These are phyloP conservation scores for Sturnus vulgaris DNA, from an alignment of 2,113 vertebrate species.

Conservation along the genomic window DNA sequence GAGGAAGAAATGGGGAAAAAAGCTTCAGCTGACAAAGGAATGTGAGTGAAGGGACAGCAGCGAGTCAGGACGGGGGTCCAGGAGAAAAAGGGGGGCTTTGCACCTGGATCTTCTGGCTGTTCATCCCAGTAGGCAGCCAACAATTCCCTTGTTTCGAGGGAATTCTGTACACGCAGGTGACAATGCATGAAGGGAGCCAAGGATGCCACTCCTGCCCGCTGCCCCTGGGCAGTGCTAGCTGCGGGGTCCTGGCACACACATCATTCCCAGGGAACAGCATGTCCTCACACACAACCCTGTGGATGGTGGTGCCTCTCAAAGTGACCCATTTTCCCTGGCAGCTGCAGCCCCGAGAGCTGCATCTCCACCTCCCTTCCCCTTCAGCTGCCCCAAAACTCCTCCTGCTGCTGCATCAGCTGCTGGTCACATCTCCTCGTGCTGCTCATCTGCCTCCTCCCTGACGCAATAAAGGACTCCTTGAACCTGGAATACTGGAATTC, in stretches of 20 bases:
- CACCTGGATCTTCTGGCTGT: fast-evolving
- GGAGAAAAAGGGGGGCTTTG: background rate
- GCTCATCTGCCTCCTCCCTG: background rate
- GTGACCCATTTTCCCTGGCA: background rate
- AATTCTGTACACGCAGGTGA: background rate
- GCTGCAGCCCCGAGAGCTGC: background rate
- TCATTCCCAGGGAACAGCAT: background rate
- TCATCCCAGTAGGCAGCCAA: too few relatives aligned
- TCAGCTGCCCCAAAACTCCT: background rate
- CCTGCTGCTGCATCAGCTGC: background rate
- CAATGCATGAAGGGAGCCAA: fast-evolving
- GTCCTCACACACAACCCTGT: fast-evolving
- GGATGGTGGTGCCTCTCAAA: background rate
- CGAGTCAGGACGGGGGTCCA: fast-evolving
- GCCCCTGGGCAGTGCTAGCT: fast-evolving
- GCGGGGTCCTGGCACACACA: background rate
- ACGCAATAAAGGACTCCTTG: background rate
- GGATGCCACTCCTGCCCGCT: background rate
- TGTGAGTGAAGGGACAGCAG: fast-evolving
- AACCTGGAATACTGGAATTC: background rate
- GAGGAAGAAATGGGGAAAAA: background rate
- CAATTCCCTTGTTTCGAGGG: background rate
- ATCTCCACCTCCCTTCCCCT: background rate
- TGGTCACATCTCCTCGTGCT: background rate
- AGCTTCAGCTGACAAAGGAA: background rate